Evolutionary conservation across 2,113 vertebrate genomes (phyloP), one percentile per base, ranked within the genome.

Genomic region (Polypterus senegalus): DNA sequence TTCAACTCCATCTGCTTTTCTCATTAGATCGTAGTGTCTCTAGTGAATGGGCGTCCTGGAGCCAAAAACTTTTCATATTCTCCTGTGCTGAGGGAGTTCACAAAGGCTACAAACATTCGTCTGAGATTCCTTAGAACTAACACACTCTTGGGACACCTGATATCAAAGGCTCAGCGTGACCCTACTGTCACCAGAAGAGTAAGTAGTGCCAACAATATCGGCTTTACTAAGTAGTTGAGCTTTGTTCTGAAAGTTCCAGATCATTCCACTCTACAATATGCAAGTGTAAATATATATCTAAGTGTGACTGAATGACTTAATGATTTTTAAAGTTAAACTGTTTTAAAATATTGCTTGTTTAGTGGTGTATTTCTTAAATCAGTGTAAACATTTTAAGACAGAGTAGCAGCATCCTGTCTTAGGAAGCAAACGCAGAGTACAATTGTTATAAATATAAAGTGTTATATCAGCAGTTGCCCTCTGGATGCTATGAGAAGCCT

Each of bases 81-180:
- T 1, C 73, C 85, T 0, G 71, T 75, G 45, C 77, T 97, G 69
- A 80, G 62, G 66, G 85, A 94, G 46, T 95, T 97, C 77, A 97
- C 92, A 7, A 88, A 86, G 67, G 94, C 92, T 53, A 97, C 92
- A 53, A 90, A 92, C 70, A 89, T 97, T 59, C 91, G 92, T 46
- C 78, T 97, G 61, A 82, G 60, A 61, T 93, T 97, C 69, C 89
- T 95, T 5, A 81, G 87, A 66, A 95, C 91, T 52, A 93, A 79
- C 68, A 97, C 91, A 0, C 82, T 97, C 11, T 83, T 93, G n/a
- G 94, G 92, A 49, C 91, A 97, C 67, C 81, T 94, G 65, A 92
- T 92, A 69, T 91, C 90, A 48, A 95, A 97, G 77, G 83, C 91
- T 44, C 87, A 92, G 59, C 74, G 81, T 63, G 94, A 97, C 63